Percentiles rank a stretch among this genome's conserved stretches.
Conservation (phyloP, 2,888 invertebrate genomes). For the Mimas tiliae region DNA sequence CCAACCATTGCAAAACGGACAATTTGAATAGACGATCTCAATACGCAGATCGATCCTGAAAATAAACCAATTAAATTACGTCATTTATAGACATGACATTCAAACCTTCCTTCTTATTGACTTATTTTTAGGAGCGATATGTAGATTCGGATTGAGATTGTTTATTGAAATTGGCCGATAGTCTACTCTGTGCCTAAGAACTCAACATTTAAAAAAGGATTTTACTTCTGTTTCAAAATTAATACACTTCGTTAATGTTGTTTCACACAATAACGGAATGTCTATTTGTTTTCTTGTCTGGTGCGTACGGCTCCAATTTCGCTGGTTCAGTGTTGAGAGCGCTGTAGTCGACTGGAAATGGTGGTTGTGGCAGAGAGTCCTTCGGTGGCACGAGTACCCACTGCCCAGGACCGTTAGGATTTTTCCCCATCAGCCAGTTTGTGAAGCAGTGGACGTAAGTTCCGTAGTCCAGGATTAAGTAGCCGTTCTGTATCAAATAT, state of each 20-base stretch:
- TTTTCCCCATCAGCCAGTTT: slow-evolving; percentile 90
- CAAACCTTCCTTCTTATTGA: too few species aligned
- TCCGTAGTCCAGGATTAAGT: slow-evolving; percentile 86
- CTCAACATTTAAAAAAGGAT: slow-evolving; percentile 11
- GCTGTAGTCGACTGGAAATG: slow-evolving; percentile 91
- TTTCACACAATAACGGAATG: slow-evolving; percentile 87
- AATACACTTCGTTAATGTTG: neutral
- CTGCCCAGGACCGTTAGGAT: slow-evolving; percentile 91
- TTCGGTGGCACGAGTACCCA: slow-evolving; percentile 88
- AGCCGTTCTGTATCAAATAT: slow-evolving; percentile 84
- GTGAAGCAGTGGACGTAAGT: slow-evolving; percentile 90
- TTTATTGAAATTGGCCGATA: too few species aligned
- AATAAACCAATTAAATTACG: too few species aligned
- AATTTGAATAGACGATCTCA: too few species aligned
- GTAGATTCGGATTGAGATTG: too few species aligned
- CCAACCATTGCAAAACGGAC: neutral
- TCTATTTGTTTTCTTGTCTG: slow-evolving; percentile 88
- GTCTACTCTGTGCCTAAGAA: slow-evolving; percentile 1
- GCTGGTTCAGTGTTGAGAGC: slow-evolving; percentile 89
- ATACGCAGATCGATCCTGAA: too few species aligned
- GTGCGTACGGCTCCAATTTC: slow-evolving; percentile 88
- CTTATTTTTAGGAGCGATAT: too few species aligned
- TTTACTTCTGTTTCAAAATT: slow-evolving; percentile 3
- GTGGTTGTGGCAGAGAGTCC: slow-evolving; percentile 80
- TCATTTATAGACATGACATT: too few species aligned